Evolutionary conservation across 2,797 vertebrate genomes (phyloP).

Genomic region (Rhabdophis nuchalis): DNA sequence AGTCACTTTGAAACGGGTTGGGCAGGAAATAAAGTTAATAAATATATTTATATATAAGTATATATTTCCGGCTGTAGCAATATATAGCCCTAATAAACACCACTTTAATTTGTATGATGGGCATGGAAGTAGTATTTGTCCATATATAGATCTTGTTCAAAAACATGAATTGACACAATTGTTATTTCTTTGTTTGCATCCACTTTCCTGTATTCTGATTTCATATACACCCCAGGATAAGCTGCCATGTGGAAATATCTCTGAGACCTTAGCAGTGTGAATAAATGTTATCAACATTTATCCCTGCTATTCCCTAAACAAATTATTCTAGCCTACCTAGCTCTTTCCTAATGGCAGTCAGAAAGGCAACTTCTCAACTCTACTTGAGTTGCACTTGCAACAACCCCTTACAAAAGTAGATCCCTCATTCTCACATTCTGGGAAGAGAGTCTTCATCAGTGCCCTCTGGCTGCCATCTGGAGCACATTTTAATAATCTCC

Average conservation of each 20-base stretch:
- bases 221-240: background rate
- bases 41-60: too few species aligned
- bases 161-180: background rate
- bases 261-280: background rate
- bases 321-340: background rate
- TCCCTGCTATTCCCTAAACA: background rate
- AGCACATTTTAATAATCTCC: background rate
- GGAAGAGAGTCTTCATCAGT: background rate
- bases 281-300: background rate
- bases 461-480: background rate
- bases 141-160: background rate
- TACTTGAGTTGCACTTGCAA: background rate
- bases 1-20: background rate
- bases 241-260: background rate
- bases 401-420: background rate
- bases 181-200: background rate
- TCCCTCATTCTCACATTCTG: background rate
- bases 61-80: background rate
- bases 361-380: background rate
- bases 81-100: background rate
- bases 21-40: background rate
- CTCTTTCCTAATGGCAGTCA: background rate
- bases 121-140: background rate
- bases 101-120: background rate
- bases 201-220: background rate